These are phyloP conservation scores for Gymnothorax javanicus DNA, from an alignment of 2,797 vertebrate genomes.

Conservation along the genomic window DNA sequence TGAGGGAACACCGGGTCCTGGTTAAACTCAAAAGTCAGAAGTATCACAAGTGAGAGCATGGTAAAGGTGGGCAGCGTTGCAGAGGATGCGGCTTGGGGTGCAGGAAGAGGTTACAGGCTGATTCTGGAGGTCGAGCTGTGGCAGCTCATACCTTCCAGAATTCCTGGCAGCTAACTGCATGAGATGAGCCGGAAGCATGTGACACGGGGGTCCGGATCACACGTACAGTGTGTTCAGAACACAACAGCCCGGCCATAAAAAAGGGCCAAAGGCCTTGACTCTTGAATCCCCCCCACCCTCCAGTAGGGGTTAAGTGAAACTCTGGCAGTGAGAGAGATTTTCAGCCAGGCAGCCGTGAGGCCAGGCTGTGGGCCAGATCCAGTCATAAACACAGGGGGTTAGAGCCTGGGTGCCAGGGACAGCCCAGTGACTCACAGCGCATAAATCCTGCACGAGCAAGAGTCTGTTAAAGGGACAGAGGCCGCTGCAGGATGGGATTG, in stretches of 20 bases:
- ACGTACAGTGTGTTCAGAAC: not conserved
- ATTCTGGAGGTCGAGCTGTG: not conserved
- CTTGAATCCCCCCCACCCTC: not conserved
- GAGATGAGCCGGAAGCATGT: not conserved
- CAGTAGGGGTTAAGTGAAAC: slow-evolving; percentile 34
- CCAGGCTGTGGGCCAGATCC: slow-evolving; percentile 72
- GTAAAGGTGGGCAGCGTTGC: not conserved
- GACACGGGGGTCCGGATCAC: not conserved
- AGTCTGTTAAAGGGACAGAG: slow-evolving; percentile 73
- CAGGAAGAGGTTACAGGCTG: not conserved
- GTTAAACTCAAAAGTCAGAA: too few species aligned
- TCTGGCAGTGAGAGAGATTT: slow-evolving; percentile 40
- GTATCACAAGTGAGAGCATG: slow-evolving; percentile 18
- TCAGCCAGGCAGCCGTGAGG: slow-evolving; percentile 64
- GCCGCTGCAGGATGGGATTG: not conserved
- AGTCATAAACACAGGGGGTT: slow-evolving; percentile 76
- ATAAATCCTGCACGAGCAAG: slow-evolving; percentile 69
- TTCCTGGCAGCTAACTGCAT: not conserved
- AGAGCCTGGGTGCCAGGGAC: slow-evolving; percentile 72
- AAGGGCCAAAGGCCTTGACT: not conserved
- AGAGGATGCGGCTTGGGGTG: not conserved
- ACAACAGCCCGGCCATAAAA: not conserved
- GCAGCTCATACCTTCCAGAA: not conserved
- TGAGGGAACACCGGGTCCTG: not conserved
- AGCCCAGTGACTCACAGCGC: slow-evolving; percentile 78